These are phyloP conservation scores for Dicycla oo DNA, from an alignment of 2,888 invertebrate genomes.

Conservation along the genomic window DNA sequence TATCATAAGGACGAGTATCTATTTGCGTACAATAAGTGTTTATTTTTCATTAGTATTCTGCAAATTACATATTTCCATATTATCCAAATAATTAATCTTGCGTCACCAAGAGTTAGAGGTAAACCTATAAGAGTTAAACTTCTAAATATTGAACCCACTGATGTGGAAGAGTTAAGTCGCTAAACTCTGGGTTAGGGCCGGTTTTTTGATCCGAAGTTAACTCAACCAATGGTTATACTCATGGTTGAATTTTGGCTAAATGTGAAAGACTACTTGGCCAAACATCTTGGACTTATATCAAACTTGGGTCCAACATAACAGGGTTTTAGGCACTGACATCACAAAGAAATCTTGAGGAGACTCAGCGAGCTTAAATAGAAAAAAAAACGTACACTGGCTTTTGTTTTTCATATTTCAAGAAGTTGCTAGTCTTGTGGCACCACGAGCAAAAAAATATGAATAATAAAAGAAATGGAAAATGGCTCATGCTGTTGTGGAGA, in stretches of 20 bases:
- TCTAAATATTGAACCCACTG: too few relatives aligned
- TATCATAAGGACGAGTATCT: conserved; percentile 5
- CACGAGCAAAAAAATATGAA: too few relatives aligned
- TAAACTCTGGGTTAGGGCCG: too few relatives aligned
- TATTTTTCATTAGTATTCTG: conserved; percentile 29
- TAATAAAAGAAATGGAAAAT: too few relatives aligned
- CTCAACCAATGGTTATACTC: too few relatives aligned
- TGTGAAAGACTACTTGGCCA: background rate
- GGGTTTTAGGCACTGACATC: too few relatives aligned
- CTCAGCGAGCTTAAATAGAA: background rate
- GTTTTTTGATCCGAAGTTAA: too few relatives aligned
- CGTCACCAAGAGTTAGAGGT: too few relatives aligned
- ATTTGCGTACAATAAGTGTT: conserved; percentile 17
- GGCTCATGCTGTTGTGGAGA: background rate
- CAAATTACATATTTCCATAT: background rate
- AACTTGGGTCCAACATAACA: background rate
- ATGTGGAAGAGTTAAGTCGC: too few relatives aligned
- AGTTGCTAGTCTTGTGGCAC: background rate
- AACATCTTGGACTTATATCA: background rate
- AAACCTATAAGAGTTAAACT: too few relatives aligned
- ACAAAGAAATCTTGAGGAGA: too few relatives aligned
- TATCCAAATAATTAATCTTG: conserved; percentile 1
- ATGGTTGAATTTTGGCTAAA: too few relatives aligned
- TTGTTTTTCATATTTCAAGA: background rate
- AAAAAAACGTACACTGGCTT: background rate